Conservation (phyloP, 1,140 invertebrate genomes). For the Drosophila saltans region DNA sequence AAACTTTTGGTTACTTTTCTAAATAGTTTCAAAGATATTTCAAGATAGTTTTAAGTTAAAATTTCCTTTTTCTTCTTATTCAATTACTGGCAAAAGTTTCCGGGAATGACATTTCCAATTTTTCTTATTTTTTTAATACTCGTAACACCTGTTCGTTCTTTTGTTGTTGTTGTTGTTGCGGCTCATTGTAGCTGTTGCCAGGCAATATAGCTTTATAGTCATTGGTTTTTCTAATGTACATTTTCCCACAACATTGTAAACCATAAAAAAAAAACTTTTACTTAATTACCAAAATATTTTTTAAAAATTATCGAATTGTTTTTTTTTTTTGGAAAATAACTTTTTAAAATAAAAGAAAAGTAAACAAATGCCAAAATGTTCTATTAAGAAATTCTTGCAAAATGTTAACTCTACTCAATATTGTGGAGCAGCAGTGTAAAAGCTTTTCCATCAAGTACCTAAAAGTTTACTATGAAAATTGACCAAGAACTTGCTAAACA, state of each 20-base stretch:
- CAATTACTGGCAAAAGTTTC: not conserved
- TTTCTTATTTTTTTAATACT: not conserved
- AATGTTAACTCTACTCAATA: not conserved
- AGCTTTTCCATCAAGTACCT: not conserved
- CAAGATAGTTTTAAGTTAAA: too few species aligned
- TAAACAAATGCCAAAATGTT: not conserved
- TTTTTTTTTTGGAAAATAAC: too few species aligned
- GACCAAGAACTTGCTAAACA: too few species aligned
- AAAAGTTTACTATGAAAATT: not conserved
- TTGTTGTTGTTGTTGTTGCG: too few species aligned
- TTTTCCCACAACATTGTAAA: not conserved
- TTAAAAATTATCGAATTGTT: too few species aligned
- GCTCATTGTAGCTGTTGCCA: constrained; percentile 11
- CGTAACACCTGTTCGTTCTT: constrained; percentile 1
- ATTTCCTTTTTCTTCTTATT: not conserved
- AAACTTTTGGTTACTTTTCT: too few species aligned
- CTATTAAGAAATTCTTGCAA: not conserved
- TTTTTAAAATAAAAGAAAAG: too few species aligned
- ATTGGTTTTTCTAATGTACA: constrained; percentile 12
- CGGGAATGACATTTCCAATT: not conserved
- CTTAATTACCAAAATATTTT: too few species aligned
- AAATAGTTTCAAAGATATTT: too few species aligned
- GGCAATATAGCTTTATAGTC: not conserved
- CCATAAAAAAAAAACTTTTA: too few species aligned
- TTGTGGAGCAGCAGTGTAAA: not conserved